Percentiles rank a stretch among this genome's conserved stretches.
Conservation (phyloP, 2,797 vertebrate species). For the Poeciliopsis presidionis region DNA sequence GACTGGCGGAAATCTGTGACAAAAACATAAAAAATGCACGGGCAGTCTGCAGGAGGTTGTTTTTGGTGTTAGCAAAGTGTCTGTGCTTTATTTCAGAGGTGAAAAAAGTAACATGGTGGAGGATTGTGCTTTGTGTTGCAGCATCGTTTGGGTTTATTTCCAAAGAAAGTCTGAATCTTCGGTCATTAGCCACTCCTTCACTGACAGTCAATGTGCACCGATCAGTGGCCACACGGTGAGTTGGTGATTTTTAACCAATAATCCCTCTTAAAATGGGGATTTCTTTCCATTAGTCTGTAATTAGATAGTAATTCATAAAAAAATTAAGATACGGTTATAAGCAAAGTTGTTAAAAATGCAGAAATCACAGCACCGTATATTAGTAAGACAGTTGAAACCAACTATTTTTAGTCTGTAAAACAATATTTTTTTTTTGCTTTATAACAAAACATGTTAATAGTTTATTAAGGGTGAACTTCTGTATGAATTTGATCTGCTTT, state of each 20-base stretch:
- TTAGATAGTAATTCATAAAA: not conserved
- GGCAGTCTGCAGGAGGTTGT: not conserved
- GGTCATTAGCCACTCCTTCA: not conserved
- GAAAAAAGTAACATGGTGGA: not conserved
- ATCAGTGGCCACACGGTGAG: slow-evolving; percentile 2
- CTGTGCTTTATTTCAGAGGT: not conserved
- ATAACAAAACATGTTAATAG: not conserved
- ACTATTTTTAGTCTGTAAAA: not conserved
- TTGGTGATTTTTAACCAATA: slow-evolving; percentile 9
- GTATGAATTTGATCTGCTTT: not conserved
- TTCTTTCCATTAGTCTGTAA: slow-evolving; percentile 6
- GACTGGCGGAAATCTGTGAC: slow-evolving; percentile 1
- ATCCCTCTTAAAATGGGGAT: not conserved
- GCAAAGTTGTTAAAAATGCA: not conserved
- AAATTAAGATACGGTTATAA: not conserved
- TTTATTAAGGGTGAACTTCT: not conserved
- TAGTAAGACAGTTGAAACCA: not conserved
- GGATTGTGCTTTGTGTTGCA: not conserved
- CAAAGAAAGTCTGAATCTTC: not conserved
- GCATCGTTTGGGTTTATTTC: not conserved
- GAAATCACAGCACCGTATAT: too few relatives aligned
- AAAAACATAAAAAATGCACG: not conserved
- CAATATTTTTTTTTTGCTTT: not conserved
- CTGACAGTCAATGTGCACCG: slow-evolving; percentile 9
- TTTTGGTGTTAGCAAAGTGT: not conserved